These are phyloP conservation scores for Etheostoma spectabile DNA, from an alignment of 2,113 vertebrate genomes.

Conservation along the genomic window DNA sequence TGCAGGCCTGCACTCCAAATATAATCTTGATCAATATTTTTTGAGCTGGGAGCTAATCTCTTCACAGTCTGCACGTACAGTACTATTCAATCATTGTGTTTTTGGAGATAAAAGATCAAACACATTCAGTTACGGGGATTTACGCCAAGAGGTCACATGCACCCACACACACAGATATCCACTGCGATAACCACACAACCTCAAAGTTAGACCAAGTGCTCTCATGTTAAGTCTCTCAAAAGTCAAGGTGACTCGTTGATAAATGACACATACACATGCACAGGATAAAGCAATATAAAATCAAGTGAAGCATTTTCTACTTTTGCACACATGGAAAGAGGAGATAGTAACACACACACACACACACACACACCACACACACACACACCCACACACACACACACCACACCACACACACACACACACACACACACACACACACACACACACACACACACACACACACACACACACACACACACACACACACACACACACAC, in stretches of 20 bases:
- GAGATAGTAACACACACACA: conserved; percentile 49
- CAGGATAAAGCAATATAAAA: not conserved
- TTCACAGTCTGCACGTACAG: conserved; percentile 4
- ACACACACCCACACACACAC: not conserved
- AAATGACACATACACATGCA: not conserved
- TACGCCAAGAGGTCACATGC: conserved; percentile 29
- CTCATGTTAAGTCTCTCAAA: not conserved
- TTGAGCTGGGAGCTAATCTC: conserved; percentile 53
- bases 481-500: conserved; percentile 45
- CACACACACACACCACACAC: not conserved
- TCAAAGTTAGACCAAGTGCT: conserved; percentile 19
- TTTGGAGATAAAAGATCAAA: conserved; percentile 63
- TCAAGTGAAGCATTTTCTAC: not conserved
- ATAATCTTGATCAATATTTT: conserved; percentile 64
- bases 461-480: conserved; percentile 12
- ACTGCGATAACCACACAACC: not conserved
- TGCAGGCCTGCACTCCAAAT: conserved; percentile 35
- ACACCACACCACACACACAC: not conserved
- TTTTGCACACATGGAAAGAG: conserved; percentile 7
- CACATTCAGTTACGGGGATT: conserved; percentile 43
- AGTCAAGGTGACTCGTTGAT: not conserved
- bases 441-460: not conserved
- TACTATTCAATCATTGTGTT: conserved; percentile 48
- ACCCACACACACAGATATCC: not conserved
- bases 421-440: conserved; percentile 10